Evolutionary conservation across 2,888 invertebrate genomes (phyloP), one percentile per base, ranked within the genome.

Genomic region (Agrochola macilenta): DNA sequence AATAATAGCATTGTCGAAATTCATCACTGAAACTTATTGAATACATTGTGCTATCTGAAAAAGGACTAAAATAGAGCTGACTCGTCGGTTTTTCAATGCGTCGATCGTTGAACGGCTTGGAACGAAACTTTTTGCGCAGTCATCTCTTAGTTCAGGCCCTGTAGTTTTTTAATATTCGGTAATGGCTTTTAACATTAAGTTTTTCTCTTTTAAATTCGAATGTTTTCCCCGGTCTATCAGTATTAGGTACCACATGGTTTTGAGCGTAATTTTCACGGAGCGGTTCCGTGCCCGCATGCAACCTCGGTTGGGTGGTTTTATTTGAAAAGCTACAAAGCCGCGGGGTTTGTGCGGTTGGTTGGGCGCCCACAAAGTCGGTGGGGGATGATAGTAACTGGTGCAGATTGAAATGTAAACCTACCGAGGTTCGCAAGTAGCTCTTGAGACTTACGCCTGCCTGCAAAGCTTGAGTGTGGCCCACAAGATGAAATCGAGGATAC

Each of bases 91-190:
- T 79, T 84, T 72, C 72, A 74, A 72, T 66, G 68, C 66, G 63
- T 77, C 83, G 61, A 69, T 79, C 73, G 64, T 70, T 52, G 60
- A 83, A 74, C 79, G 57, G 39, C 63, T 83, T 83, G 64, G 43
- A 74, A 61, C 61, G 71, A 72, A 85, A 66, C 39, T 78, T 83
- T 83, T 84, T 86, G 84, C 84, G 57, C 69, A 74, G 69, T 84
- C 87, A 84, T 84, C 74, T 79, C 69, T 74, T 71, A 74, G 39
- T 52, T 69, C 71, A 83, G 79, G 57, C 23, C 60, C 52, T 61
- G 46, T 73, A 71, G 58, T 76, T 82, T 81, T 81, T 82, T 76
- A 72, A 69, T 82, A 61, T 85, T 63, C 68, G 68, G 35, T 82
- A 85, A 82, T 82, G 76, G 82, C 64, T 81, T 85, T 81, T 75